Percentiles rank a stretch among this genome's conserved stretches.
Evolutionary conservation across 2,797 vertebrate genomes (phyloP).

Genomic region (Leptoclinus maculatus): DNA sequence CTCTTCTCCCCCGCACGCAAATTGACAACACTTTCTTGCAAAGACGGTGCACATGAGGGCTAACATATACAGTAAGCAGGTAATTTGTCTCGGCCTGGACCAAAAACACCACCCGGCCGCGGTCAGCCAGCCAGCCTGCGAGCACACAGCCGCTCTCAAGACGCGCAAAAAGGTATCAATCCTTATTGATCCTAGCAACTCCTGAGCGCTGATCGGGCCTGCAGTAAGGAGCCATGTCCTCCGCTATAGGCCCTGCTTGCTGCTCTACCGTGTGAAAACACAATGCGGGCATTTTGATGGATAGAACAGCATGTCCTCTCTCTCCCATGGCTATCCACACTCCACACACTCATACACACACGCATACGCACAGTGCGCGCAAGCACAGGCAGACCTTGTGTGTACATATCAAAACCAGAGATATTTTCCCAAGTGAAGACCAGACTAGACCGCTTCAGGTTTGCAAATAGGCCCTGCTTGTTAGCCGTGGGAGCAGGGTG

Average conservation of each 20-base stretch:
- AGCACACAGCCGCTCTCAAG: constrained; percentile 40
- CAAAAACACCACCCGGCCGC: constrained; percentile 41
- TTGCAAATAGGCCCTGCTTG: constrained; percentile 63
- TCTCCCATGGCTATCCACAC: constrained; percentile 66
- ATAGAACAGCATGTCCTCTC: constrained; percentile 80
- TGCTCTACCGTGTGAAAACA: constrained; percentile 76
- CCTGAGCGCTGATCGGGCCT: constrained; percentile 61
- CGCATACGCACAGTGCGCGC: constrained; percentile 50
- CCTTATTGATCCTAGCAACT: constrained; percentile 71
- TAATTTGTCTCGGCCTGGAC: constrained; percentile 16
- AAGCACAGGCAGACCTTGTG: constrained; percentile 51
- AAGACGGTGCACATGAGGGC: constrained; percentile 16
- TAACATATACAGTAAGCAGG: neutral
- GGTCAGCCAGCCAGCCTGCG: constrained; percentile 20
- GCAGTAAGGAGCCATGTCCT: constrained; percentile 63
- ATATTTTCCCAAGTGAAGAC: constrained; percentile 48
- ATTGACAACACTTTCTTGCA: neutral
- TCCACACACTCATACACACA: constrained; percentile 32
- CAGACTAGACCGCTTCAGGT: constrained; percentile 54
- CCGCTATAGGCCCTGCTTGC: constrained; percentile 64
- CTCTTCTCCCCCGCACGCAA: neutral
- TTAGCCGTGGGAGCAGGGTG: constrained; percentile 71
- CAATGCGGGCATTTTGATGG: constrained; percentile 86
- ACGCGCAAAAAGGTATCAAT: constrained; percentile 64
- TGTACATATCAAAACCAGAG: constrained; percentile 59